Conservation (phyloP, 2,797 vertebrate species). For the Diplodus sargus region DNA sequence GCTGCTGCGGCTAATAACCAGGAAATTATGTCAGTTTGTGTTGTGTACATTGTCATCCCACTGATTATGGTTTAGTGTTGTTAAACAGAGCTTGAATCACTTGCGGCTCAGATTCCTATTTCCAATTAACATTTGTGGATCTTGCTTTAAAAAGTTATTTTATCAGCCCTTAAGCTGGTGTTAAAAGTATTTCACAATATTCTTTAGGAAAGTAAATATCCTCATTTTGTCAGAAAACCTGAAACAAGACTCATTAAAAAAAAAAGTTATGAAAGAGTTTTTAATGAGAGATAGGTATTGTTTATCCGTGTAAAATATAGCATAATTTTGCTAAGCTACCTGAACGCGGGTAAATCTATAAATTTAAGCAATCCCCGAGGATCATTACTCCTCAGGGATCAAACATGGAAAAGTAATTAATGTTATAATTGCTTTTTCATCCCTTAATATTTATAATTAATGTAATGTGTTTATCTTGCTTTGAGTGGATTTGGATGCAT, state of each 20-base stretch:
- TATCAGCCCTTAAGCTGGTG: background rate
- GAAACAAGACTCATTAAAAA: background rate
- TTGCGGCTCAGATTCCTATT: background rate
- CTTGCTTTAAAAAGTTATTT: background rate
- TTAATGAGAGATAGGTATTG: background rate
- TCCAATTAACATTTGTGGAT: slow-evolving; percentile 6
- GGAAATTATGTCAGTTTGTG: slow-evolving; percentile 21
- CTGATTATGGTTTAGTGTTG: slow-evolving; percentile 8
- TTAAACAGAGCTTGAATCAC: slow-evolving; percentile 2
- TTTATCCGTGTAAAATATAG: background rate
- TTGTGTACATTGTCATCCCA: slow-evolving; percentile 1
- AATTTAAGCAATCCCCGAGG: background rate
- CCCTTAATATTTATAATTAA: slow-evolving; percentile 10
- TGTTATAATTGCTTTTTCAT: slow-evolving; percentile 9
- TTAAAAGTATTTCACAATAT: background rate
- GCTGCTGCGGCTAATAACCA: slow-evolving; percentile 42
- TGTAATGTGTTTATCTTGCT: background rate
- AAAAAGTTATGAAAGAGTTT: background rate
- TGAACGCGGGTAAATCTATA: background rate
- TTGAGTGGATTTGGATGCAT: background rate
- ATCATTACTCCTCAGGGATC: background rate
- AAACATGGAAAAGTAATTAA: background rate
- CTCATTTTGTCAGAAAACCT: background rate
- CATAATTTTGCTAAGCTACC: too few species aligned
- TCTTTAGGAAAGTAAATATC: background rate